Conservation (phyloP, 2,797 vertebrate species). For the Danio choprae region DNA sequence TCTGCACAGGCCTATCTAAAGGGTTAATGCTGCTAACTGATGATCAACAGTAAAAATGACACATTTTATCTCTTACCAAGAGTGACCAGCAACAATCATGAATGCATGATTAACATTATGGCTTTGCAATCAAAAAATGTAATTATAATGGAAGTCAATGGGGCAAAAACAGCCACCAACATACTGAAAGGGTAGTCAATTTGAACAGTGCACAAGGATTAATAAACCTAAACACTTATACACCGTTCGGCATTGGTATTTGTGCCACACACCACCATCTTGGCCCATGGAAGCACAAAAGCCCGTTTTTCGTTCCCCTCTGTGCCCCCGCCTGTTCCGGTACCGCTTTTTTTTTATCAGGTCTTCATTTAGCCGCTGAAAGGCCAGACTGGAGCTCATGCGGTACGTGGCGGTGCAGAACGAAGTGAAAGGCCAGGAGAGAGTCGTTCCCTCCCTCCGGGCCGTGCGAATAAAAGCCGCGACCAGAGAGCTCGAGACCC, state of each 20-base stretch:
- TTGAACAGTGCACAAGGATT: no score
- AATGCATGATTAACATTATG: no score
- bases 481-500: constrained; percentile 38
- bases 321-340: constrained; percentile 65
- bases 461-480: constrained; percentile 53
- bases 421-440: constrained; percentile 64
- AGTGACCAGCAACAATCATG: no score
- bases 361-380: constrained; percentile 78
- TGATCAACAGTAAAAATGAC: no score
- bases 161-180: no score
- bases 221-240: not conserved
- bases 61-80: no score
- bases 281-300: constrained; percentile 39
- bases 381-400: constrained; percentile 69
- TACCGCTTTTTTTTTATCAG: constrained; percentile 76
- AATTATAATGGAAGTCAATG: no score
- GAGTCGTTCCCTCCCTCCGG: constrained; percentile 79
- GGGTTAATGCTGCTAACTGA: no score
- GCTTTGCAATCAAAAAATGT: no score
- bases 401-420: constrained; percentile 75
- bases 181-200: no score
- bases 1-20: no score
- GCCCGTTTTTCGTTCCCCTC: constrained; percentile 37
- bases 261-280: constrained; percentile 10
- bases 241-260: constrained; percentile 31